Evolutionary conservation across 2,113 vertebrate genomes (phyloP), one percentile per base, ranked within the genome.

Genomic region (Chionomys nivalis): DNA sequence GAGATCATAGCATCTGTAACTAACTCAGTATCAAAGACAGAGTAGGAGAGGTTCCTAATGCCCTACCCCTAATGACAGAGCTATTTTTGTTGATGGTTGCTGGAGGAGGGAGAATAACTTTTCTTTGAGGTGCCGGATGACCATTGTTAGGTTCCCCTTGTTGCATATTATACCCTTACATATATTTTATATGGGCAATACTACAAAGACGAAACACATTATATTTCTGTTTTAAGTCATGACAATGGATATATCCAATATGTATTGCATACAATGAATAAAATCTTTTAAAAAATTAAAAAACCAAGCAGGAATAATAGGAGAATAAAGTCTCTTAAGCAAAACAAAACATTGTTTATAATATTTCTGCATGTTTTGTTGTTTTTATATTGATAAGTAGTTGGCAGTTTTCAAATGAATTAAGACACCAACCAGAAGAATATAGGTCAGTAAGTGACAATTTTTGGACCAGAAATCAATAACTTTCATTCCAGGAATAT

Each of bases 381-480:
- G 63, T 94, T 14, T 91, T 91, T 94, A 49, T 70, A 28, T 94
- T 96, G 63, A 92, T 77, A 86, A 91, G 79, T 86, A 7, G 24
- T 13, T 65, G 44, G 13, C n/a, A 81, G 24, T 52, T 95, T 96
- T 75, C 55, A 94, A 66, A 86, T 86, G 61, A 42, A 7, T 55
- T 93, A 79, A 85, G 17, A 65, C 49, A 79, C 2, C 9, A 94
- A 23, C 21, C 13, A 49, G 55, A 28, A 92, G 47, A 81, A 95
- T 90, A 63, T 16, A 95, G 76, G 68, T 91, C 73, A 89, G 39
- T 17, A 49, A 89, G 39, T 70, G 93, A 73, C 16, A 87, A 31
- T n/a, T 31, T 42, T 7, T 42, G 7, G 89, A 78, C 66, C 44
- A 92, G 49, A 94, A 91, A 96, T 93, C 96, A 75, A 91, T 94